Percentiles rank a stretch among this genome's conserved stretches.
Evolutionary conservation across 1,140 invertebrate genomes (phyloP).

Genomic region (Drosophila orosa): DNA sequence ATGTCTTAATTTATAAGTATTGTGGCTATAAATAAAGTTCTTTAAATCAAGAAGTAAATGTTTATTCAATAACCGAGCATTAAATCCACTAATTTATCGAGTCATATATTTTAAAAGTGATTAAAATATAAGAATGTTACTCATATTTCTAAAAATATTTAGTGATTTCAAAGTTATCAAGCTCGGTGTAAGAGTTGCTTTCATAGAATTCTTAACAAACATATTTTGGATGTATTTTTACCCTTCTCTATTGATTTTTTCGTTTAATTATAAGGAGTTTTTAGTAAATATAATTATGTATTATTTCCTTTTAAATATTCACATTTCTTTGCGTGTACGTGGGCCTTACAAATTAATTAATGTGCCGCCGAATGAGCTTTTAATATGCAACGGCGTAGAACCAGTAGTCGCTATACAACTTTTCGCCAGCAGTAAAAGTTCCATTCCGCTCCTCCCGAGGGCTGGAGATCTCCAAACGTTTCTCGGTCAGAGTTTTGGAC

Average conservation of each 20-base stretch:
- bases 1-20: background rate
- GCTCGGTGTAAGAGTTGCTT: no score
- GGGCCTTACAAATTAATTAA: conserved; percentile 50
- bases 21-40: background rate
- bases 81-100: background rate
- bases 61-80: background rate
- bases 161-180: no score
- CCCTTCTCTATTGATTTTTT: no score
- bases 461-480: background rate
- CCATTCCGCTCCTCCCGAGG: conserved; percentile 11
- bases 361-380: conserved; percentile 40
- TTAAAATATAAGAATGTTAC: background rate
- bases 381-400: conserved; percentile 72
- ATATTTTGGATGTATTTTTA: no score
- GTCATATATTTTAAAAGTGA: background rate
- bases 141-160: background rate
- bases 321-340: conserved; percentile 9
- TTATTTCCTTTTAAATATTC: background rate
- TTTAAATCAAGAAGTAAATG: background rate
- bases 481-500: conserved; percentile 30
- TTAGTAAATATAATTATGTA: no score
- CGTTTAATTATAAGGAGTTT: no score
- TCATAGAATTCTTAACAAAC: no score
- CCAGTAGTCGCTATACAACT: conserved; percentile 63
- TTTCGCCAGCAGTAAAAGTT: conserved; percentile 51